phyloP scores from a whole-genome alignment of 2,797 vertebrate genomes.

The Sebastes itinus region DNA sequence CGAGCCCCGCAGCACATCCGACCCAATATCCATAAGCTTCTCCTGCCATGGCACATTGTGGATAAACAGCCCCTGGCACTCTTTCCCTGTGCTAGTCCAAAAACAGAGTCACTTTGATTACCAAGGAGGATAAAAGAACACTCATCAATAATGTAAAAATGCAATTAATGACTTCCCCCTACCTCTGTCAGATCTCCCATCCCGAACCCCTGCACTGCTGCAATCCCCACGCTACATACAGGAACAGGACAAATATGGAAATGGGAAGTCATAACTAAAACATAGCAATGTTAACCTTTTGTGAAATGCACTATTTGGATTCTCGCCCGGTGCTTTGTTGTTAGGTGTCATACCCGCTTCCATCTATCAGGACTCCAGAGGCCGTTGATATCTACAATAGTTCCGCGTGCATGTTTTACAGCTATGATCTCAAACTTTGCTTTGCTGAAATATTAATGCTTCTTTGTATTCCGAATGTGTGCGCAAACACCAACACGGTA shows the following conservation, averaged over 20 bases:
- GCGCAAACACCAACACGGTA: conserved; percentile 31
- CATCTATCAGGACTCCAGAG: conserved; percentile 8
- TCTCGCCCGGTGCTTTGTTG: conserved; percentile 60
- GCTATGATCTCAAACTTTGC: conserved; percentile 44
- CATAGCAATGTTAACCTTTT: conserved; percentile 77
- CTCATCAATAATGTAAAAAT: conserved; percentile 85
- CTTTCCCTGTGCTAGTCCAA: conserved; percentile 42
- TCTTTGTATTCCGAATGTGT: conserved; percentile 44
- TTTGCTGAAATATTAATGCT: conserved; percentile 66
- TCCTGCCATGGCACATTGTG: conserved; percentile 48
- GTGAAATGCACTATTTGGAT: conserved; percentile 55
- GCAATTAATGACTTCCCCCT: conserved; percentile 80
- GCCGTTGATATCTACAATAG: conserved; percentile 4
- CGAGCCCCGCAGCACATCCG: conserved; percentile 10
- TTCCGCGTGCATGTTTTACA: neutral
- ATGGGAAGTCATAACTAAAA: conserved; percentile 79
- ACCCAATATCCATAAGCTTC: conserved; percentile 35
- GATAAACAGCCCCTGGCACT: conserved; percentile 72
- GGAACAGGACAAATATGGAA: conserved; percentile 75
- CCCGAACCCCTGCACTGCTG: conserved; percentile 50
- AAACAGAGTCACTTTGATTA: conserved; percentile 79
- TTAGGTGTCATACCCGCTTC: conserved; percentile 21
- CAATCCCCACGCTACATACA: conserved; percentile 37
- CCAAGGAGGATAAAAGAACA: conserved; percentile 63
- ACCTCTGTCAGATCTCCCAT: conserved; percentile 76